phyloP scores from a whole-genome alignment of 2,113 vertebrate genomes.

The Calonectris borealis region DNA sequence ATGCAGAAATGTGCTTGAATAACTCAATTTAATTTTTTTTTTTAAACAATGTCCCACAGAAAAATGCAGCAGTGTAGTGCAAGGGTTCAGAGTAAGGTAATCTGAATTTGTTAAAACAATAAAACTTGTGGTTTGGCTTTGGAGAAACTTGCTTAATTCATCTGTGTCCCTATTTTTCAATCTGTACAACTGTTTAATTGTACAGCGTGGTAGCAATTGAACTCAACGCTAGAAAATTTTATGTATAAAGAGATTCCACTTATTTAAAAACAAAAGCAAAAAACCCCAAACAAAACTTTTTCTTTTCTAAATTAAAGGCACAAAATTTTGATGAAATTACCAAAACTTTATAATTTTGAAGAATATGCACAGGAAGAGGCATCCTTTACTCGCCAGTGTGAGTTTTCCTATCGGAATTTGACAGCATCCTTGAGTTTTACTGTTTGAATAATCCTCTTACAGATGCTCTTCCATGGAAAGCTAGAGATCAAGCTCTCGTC shows the following conservation, averaged over 20 bases:
- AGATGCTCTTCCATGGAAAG: background rate
- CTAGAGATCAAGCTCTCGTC: background rate
- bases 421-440: background rate
- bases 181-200: background rate
- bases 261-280: background rate
- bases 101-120: background rate
- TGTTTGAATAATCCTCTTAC: background rate
- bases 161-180: background rate
- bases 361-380: background rate
- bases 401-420: background rate
- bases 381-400: background rate
- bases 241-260: background rate
- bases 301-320: background rate
- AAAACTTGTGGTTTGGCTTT: background rate
- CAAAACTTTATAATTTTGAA: background rate
- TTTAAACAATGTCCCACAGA: background rate
- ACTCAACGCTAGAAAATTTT: background rate
- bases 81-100: background rate
- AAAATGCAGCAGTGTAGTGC: background rate
- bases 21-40: background rate
- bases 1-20: background rate
- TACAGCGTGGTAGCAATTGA: background rate
- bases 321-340: background rate
- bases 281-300: accelerated
- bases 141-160: background rate